phyloP scores from a whole-genome alignment of 1,140 invertebrate species.

The Frieseomelitta varia region DNA sequence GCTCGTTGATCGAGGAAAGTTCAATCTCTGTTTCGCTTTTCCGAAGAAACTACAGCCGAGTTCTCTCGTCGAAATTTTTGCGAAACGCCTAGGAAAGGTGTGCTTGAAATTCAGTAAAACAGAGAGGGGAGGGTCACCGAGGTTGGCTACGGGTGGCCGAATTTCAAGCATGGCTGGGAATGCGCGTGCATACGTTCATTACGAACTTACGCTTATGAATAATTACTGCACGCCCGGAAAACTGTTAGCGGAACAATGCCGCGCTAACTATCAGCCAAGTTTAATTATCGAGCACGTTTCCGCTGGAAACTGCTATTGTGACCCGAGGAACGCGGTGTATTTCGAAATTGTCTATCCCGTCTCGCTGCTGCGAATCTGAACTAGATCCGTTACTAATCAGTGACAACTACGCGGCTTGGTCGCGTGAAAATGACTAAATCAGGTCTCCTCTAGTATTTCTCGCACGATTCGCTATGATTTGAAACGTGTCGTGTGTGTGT shows the following conservation, averaged over 20 bases:
- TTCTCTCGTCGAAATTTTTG: background rate
- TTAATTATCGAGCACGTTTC: constrained; percentile 42
- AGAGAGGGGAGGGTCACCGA: background rate
- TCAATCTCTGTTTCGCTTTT: too few relatives aligned
- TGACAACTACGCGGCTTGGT: background rate
- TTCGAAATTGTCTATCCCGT: constrained; percentile 45
- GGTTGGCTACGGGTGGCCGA: background rate
- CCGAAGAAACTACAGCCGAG: background rate
- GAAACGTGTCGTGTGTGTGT: background rate
- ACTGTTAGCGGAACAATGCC: constrained; percentile 39
- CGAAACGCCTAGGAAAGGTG: background rate
- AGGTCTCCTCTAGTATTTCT: background rate
- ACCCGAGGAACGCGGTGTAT: background rate
- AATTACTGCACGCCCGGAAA: constrained; percentile 37
- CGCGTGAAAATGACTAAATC: background rate
- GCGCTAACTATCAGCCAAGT: constrained; percentile 47
- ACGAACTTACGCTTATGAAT: constrained; percentile 48
- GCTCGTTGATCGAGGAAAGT: too few relatives aligned
- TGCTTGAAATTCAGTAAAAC: constrained; percentile 1
- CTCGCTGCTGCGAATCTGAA: background rate
- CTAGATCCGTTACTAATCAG: constrained; percentile 49
- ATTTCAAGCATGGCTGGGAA: background rate
- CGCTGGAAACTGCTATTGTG: background rate
- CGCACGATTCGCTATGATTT: too few relatives aligned
- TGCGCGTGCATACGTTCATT: constrained; percentile 23